Base-by-base conservation (phyloP, 2,888 invertebrate genomes). In the Salticus scenicus region DNA sequence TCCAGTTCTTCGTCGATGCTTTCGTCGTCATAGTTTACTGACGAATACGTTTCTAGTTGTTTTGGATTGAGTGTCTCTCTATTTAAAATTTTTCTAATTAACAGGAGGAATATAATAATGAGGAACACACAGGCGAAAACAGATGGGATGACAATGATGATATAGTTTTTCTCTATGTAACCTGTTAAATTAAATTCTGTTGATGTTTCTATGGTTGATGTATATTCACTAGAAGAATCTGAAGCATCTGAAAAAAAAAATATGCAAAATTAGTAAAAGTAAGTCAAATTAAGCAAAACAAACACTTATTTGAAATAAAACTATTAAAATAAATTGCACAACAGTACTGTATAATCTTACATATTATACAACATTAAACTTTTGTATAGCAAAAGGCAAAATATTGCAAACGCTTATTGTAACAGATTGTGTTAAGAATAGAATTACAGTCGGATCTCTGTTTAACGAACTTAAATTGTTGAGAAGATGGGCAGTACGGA, bases 1-100 rank as follows among this genome's bases (percentile, higher is more conserved):
- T 67, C 66, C 17, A 47, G 47, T n/a, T 71, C 64, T 10, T 70
- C 77, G 20, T 27, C 28, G 7, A 78, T n/a, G 4, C 70, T 63
- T 0, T 14, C 31, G 0, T 37, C 47, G 17, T 80, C 79, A 20
- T 73, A 67, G 8, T 33, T 67, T 0, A 67, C 37, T 12, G 20
- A 5, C 8, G 64, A n/a, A 10, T 64, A 41, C 0, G 64, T 28
- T 27, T 64, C 64, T 2, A 67, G 12, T 1, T 28, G n/a, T n/a
- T 12, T 67, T 20, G 33, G n/a, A 14, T 67, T 20, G 12, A 64
- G 17, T 1, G 57, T 24, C 10, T 51, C 33, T 1, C 33, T 14
- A 7, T 57, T 37, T 1, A 20, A 8, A 2, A 24, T 14, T 8
- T 70, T 31, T 0, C 31, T 33, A 27, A 57, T 30, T 7, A 69